Evolutionary conservation across 2,888 invertebrate genomes (phyloP).

Genomic region (Troides aeacus): DNA sequence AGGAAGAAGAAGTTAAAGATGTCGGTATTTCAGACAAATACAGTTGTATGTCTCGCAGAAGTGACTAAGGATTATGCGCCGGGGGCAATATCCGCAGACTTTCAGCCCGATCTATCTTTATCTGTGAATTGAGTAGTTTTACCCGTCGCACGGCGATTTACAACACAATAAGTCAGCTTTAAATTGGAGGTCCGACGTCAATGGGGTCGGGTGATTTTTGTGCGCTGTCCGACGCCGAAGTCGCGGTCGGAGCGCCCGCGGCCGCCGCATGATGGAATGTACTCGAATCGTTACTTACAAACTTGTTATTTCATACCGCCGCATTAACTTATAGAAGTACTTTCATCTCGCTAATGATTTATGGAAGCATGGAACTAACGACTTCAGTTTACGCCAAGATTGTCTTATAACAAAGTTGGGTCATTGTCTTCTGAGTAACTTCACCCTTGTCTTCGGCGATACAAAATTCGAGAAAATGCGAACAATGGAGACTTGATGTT

Average conservation of each 20-base stretch:
- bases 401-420: neutral
- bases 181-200: slow-evolving; percentile 36
- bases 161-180: slow-evolving; percentile 33
- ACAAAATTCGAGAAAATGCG: too few relatives aligned
- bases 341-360: neutral
- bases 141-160: slow-evolving; percentile 34
- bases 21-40: neutral
- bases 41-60: slow-evolving; percentile 9
- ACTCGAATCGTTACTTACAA: slow-evolving; percentile 37
- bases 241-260: slow-evolving; percentile 41
- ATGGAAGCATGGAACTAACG: neutral
- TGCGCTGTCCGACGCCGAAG: slow-evolving; percentile 50
- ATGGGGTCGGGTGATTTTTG: slow-evolving; percentile 41
- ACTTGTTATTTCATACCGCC: slow-evolving; percentile 20
- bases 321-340: neutral
- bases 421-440: too few relatives aligned
- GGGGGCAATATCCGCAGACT: slow-evolving; percentile 36
- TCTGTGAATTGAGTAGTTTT: slow-evolving; percentile 41
- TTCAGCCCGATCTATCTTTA: slow-evolving; percentile 36
- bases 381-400: neutral
- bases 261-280: slow-evolving; percentile 57
- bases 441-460: too few relatives aligned
- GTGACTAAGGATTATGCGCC: slow-evolving; percentile 30
- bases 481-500: too few relatives aligned
- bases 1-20: too few relatives aligned